Evolutionary conservation across 2,797 vertebrate genomes (phyloP).

Genomic region (Sebastes cheni): DNA sequence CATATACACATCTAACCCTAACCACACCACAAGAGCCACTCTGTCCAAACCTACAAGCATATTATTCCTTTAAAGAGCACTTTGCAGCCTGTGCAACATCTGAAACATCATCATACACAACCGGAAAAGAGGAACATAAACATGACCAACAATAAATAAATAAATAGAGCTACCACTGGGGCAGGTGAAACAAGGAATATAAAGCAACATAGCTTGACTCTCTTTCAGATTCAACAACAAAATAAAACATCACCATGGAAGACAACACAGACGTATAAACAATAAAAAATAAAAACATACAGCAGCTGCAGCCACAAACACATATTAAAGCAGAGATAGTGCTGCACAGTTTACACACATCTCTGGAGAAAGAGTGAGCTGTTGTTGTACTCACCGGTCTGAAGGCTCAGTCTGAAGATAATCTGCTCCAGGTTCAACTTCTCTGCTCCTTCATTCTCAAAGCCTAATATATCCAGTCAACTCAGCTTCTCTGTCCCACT

Average conservation of each 20-base stretch:
- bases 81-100: not conserved
- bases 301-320: no score
- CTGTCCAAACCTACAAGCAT: not conserved
- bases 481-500: no score
- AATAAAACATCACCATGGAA: not conserved
- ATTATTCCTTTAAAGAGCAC: not conserved
- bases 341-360: not conserved
- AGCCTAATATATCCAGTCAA: not conserved
- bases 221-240: not conserved
- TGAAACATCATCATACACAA: not conserved
- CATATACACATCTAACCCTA: not conserved
- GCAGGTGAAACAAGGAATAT: not conserved
- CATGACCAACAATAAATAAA: not conserved
- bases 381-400: not conserved
- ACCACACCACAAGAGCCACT: not conserved
- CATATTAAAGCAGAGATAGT: not conserved
- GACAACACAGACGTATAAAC: not conserved
- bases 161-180: not conserved
- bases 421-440: not conserved
- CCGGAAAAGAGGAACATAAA: not conserved
- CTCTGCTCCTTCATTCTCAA: not conserved
- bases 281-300: not conserved
- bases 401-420: not conserved
- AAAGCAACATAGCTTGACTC: not conserved
- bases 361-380: not conserved